These are phyloP conservation scores for Enteromius argenteus DNA, from an alignment of 2,797 vertebrate genomes.

Conservation along the genomic window DNA sequence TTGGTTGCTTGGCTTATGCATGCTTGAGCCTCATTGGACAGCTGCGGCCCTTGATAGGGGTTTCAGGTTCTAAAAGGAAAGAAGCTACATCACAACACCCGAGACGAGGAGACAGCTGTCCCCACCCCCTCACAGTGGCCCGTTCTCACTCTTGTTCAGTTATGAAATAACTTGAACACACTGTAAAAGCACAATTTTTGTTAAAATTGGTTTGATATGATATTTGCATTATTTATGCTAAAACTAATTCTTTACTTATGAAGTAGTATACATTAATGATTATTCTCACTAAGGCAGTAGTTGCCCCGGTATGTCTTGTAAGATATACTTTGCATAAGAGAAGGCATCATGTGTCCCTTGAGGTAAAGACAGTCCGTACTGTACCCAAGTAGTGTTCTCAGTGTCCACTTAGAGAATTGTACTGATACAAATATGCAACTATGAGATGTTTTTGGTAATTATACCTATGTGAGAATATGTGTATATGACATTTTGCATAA, in stretches of 20 bases:
- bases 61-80: constrained; percentile 82
- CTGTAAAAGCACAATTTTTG: not conserved
- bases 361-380: constrained; percentile 11
- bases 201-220: not conserved
- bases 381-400: constrained; percentile 2
- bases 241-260: not conserved
- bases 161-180: constrained; percentile 37
- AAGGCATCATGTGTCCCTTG: constrained; percentile 11
- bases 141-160: constrained; percentile 49
- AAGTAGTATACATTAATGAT: not conserved
- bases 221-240: not conserved
- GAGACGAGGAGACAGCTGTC: constrained; percentile 77
- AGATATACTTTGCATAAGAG: constrained; percentile 3
- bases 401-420: not conserved
- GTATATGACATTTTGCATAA: not conserved
- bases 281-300: not conserved
- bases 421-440: not conserved
- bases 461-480: not conserved
- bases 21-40: constrained; percentile 73
- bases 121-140: constrained; percentile 52
- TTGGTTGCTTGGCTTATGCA: constrained; percentile 67
- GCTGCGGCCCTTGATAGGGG: constrained; percentile 51
- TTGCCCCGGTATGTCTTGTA: not conserved
- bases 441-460: not conserved
- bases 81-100: constrained; percentile 70